Evolutionary conservation across 2,888 invertebrate species (phyloP), one percentile per base, ranked within the genome.

Genomic region (Chloromyia formosa): DNA sequence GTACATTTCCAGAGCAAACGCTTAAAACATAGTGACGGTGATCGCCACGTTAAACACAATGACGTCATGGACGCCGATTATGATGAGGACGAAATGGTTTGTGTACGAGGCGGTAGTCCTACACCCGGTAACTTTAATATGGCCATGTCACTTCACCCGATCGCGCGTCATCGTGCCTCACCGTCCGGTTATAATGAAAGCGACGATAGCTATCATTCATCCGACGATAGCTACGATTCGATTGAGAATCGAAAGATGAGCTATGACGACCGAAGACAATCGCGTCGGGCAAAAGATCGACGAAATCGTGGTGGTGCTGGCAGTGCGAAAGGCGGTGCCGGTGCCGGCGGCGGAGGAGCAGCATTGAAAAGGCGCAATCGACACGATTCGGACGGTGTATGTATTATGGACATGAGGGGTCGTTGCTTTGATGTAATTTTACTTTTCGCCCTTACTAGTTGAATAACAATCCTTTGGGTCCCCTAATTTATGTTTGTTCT

Each of bases 371-470:
- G 87, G 82, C 87, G 85, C 53, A 85, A 86, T 75, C 85, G 87
- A 82, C 90, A 91, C 83, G 91, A 91, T 81, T 88, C 89, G 5
- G 92, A 92, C 76, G 90, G 90, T 18, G 90, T 94, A 77, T 96
- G 96, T 83, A 89, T 93, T 78, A 95, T 93, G 86, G 95, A 90
- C 83, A 90, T 94, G 89, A 95, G 95, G 86, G 96, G 95, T 74
- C 95, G 94, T 86, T 96, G 96, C 84, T 91, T 92, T 80, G 91
- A 91, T 83, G 88, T 88, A 80, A 80, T 40, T 69, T 58, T 42
- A 42, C 12, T 9, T 42, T 42, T n/a, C n/a, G n/a, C n/a, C n/a
- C n/a, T n/a, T n/a, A n/a, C n/a, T 7, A 7, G 27, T 35, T 35
- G 27, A 35, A 35, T n/a, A n/a, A n/a, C n/a, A n/a, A n/a, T n/a